Conservation (phyloP, 2,888 invertebrate species). For the Cephus rjabovi region DNA sequence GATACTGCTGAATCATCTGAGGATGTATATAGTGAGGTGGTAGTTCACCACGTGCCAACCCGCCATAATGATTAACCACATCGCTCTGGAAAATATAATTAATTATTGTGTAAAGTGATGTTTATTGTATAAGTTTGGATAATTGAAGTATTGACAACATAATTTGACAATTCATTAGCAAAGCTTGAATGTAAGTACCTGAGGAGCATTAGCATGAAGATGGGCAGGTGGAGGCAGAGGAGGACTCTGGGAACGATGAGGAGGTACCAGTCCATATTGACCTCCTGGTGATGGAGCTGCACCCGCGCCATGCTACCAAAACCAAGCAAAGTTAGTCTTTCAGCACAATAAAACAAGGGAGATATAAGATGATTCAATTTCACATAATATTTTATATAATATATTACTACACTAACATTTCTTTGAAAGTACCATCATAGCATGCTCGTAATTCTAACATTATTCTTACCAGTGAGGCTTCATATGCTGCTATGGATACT, state of each 20-base stretch:
- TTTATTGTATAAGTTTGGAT: slow-evolving; percentile 7
- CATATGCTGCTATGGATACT: slow-evolving; percentile 73
- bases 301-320: slow-evolving; percentile 63
- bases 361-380: slow-evolving; percentile 13
- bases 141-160: background rate
- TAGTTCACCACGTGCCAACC: slow-evolving; percentile 63
- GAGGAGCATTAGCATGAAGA: slow-evolving; percentile 72
- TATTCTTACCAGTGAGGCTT: slow-evolving; percentile 78
- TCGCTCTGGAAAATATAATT: slow-evolving; percentile 69
- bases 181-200: slow-evolving; percentile 54
- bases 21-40: slow-evolving; percentile 71
- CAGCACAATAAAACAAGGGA: slow-evolving; percentile 1
- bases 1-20: slow-evolving; percentile 69
- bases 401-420: slow-evolving; percentile 3
- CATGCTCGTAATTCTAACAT: slow-evolving; percentile 8
- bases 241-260: slow-evolving; percentile 72
- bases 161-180: background rate
- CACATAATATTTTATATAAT: background rate
- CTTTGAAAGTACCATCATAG: slow-evolving; percentile 1
- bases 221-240: slow-evolving; percentile 83
- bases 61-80: slow-evolving; percentile 68
- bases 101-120: background rate
- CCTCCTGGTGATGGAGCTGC: slow-evolving; percentile 61
- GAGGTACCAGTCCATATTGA: slow-evolving; percentile 62
- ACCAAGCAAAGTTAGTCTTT: slow-evolving; percentile 55